These are phyloP conservation scores for Clitarchus hookeri DNA, from an alignment of 2,888 invertebrate genomes.

Conservation along the genomic window DNA sequence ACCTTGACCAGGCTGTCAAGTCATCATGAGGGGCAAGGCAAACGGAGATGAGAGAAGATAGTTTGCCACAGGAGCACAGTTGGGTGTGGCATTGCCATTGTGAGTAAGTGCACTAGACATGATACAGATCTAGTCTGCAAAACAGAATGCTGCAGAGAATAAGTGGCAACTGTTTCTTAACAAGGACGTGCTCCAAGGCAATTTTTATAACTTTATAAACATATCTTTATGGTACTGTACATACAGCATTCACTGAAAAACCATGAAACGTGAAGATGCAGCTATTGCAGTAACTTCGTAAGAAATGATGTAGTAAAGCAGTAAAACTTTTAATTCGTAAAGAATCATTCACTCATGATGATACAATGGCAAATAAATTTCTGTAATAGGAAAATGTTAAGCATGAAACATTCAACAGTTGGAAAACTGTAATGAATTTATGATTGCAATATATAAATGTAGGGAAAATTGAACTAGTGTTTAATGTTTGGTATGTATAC, in stretches of 20 bases:
- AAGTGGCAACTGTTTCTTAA: neutral
- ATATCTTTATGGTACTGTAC: neutral
- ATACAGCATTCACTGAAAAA: neutral
- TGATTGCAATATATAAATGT: neutral
- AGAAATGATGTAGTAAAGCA: neutral
- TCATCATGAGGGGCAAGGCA: constrained; percentile 18
- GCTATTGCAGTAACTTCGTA: neutral
- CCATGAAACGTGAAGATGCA: neutral
- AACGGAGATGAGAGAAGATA: constrained; percentile 10
- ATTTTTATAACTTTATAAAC: neutral
- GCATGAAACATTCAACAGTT: neutral
- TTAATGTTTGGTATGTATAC: too few relatives aligned
- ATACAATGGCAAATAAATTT: neutral
- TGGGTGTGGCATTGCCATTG: neutral
- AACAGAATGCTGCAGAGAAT: too few relatives aligned
- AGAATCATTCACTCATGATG: neutral
- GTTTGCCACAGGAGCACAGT: neutral
- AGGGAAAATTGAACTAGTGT: neutral
- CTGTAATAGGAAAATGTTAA: neutral
- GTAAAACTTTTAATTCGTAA: neutral
- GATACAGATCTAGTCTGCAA: neutral
- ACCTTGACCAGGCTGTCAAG: constrained; percentile 31
- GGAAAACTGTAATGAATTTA: neutral
- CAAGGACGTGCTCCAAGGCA: neutral
- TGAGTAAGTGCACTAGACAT: neutral